Conservation (phyloP, 2,113 vertebrate species). For the Psophia crepitans region DNA sequence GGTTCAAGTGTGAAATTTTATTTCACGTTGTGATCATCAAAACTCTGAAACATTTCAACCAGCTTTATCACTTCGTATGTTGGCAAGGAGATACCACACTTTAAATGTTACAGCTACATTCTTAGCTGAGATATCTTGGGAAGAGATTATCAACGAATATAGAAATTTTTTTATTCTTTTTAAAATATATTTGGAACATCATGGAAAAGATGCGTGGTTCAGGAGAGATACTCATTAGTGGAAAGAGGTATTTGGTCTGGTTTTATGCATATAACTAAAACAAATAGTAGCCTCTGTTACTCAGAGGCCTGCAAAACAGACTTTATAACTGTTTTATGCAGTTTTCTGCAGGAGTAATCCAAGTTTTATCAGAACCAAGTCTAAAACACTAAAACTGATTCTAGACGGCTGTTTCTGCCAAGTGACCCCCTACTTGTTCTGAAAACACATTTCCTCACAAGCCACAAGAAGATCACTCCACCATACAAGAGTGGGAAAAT, state of each 20-base stretch:
- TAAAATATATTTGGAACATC: not conserved
- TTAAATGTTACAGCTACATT: constrained; percentile 21
- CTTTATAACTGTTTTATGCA: not conserved
- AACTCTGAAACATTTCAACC: not conserved
- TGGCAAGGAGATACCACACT: not conserved
- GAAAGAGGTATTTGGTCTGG: not conserved
- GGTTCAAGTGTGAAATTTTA: not conserved
- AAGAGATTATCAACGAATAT: not conserved
- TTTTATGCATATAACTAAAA: not conserved
- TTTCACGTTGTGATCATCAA: not conserved
- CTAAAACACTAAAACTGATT: not conserved
- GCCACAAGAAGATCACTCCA: not conserved
- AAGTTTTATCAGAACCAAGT: not conserved
- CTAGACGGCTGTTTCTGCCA: not conserved
- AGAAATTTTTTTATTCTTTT: not conserved
- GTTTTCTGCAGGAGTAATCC: not conserved
- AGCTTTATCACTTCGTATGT: not conserved
- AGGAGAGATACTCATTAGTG: not conserved
- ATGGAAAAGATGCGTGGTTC: not conserved
- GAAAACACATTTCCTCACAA: not conserved
- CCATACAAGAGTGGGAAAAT: not conserved
- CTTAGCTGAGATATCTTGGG: not conserved
- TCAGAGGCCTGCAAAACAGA: not conserved
- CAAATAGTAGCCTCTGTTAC: not conserved
- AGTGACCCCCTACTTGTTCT: not conserved